Conservation (phyloP, 2,113 vertebrate species). For the Rattus rattus region DNA sequence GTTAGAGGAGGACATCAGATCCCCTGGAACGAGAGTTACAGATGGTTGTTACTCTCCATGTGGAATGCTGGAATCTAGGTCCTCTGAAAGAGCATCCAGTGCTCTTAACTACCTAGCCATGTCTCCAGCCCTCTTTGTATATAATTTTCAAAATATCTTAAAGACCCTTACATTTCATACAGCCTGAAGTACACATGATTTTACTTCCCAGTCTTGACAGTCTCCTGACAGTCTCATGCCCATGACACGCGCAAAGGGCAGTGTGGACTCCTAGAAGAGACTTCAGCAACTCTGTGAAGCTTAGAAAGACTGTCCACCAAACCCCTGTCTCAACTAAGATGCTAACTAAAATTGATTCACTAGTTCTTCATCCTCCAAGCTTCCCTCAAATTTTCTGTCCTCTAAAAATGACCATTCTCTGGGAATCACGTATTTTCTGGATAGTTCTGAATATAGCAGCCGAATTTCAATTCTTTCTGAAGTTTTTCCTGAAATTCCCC, state of each 20-base stretch:
- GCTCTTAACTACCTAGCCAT: not conserved
- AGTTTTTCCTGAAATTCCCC: not conserved
- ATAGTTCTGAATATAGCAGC: not conserved
- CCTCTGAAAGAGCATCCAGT: not conserved
- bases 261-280: not conserved
- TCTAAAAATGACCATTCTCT: conserved; percentile 4
- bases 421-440: not conserved
- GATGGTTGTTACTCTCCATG: not conserved
- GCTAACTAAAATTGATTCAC: not conserved
- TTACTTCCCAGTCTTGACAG: not conserved
- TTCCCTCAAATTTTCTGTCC: not conserved
- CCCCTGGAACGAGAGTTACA: not conserved
- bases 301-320: not conserved
- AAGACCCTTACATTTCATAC: not conserved
- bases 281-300: not conserved
- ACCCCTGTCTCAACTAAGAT: not conserved
- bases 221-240: not conserved
- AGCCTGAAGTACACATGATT: not conserved
- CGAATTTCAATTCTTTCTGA: not conserved
- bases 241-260: accelerated
- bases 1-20: not conserved
- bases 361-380: not conserved
- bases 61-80: not conserved
- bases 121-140: not conserved
- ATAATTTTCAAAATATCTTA: not conserved